Base-by-base conservation (phyloP, 2,888 invertebrate species). In the Siphonodentalium dalli region DNA sequence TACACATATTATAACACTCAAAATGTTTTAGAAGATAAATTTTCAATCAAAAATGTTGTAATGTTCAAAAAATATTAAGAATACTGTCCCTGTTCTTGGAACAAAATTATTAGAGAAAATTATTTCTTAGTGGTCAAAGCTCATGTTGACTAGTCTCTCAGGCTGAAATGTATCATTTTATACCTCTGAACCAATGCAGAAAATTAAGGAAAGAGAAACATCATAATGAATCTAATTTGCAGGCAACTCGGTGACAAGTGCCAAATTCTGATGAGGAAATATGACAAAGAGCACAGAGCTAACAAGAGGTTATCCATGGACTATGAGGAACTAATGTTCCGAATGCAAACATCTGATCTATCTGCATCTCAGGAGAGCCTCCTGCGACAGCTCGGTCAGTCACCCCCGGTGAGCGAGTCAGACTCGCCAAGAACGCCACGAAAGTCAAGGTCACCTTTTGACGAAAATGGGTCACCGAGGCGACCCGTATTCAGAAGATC, bases 311-410 rank as follows among this genome's bases (percentile, higher is more conserved):
- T 93, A 40, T 87, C 88, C 0, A 89, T 90, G 74, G 88, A 90
- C 75, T 93, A 93, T 76, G 95, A 95, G 82, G 92, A 93, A 81
- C 85, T 94, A 2, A 87, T 90, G 70, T 95, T 92, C 88, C 90
- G 90, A 75, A 85, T 94, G 53, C 69, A 73, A 48, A 55, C 63
- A 4, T 54, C 63, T 3, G 72, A 72, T 21, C 48, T 68, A n/a
- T 46, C 46, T 4, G 68, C 65, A 7, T 69, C 70, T 11, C 51
- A 60, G 33, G 75, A 75, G 31, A 70, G 65, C 39, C 54, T 70
- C 26, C 57, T 59, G 26, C 60, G 63, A 27, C 67, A 69, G 46
- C 61, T 70, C n/a, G 73, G 72, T 23, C 60, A 63, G 33, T 71
- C 72, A 7, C 65, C 65, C 13, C 63, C 69, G 1, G 59, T 60